Evolutionary conservation across 1,140 invertebrate species (phyloP).

Genomic region (Drosophila nasuta): DNA sequence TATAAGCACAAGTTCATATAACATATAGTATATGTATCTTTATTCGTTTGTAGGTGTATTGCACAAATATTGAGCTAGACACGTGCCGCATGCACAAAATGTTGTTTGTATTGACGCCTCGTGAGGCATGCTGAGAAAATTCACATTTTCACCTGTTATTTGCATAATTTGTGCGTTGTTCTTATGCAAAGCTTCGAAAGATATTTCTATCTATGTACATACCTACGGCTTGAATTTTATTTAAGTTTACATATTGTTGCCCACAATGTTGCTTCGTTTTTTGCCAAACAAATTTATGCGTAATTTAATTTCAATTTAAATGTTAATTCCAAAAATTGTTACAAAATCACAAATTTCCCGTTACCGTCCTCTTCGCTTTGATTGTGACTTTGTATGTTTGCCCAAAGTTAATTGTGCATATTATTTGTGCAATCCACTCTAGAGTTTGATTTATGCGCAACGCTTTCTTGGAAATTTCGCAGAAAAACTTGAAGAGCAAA

Average conservation of each 20-base stretch:
- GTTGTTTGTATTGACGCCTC: slow-evolving; percentile 19
- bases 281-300: slow-evolving; percentile 23
- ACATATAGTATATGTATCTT: too few relatives aligned
- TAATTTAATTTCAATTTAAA: slow-evolving; percentile 62
- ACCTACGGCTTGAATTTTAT: slow-evolving; percentile 6
- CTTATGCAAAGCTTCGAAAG: not conserved
- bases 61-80: slow-evolving; percentile 18
- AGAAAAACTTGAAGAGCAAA: slow-evolving; percentile 1
- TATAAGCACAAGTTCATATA: slow-evolving; percentile 7
- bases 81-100: slow-evolving; percentile 9
- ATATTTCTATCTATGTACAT: not conserved
- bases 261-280: slow-evolving; percentile 2
- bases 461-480: slow-evolving; percentile 13
- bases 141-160: slow-evolving; percentile 43
- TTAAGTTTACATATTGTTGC: slow-evolving; percentile 1
- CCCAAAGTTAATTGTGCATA: slow-evolving; percentile 31
- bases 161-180: slow-evolving; percentile 48
- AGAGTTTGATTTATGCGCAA: slow-evolving; percentile 24
- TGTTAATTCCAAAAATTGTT: slow-evolving; percentile 48
- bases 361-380: not conserved
- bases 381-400: slow-evolving; percentile 9
- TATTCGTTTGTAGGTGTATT: not conserved
- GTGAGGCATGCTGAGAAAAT: not conserved
- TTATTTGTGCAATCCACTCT: slow-evolving; percentile 25
- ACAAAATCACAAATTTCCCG: slow-evolving; percentile 21